Evolutionary conservation across 2,113 vertebrate genomes (phyloP), one percentile per base, ranked within the genome.

Genomic region (Lonchura striata): DNA sequence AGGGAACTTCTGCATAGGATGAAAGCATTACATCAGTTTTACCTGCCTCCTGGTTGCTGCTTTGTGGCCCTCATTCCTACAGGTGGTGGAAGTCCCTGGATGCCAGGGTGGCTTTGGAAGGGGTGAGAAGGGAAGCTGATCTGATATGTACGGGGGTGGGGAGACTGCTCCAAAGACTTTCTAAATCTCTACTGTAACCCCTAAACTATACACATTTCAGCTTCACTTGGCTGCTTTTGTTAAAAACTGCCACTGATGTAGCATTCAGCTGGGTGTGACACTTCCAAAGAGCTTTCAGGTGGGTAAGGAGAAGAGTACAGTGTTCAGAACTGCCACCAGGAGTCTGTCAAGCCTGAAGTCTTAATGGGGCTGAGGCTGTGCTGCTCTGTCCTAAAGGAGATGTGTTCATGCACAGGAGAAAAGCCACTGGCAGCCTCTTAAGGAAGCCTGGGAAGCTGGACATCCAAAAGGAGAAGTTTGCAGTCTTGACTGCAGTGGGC

Each of bases 71-170:
- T 11, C 47, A 66, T 33, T 18, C 35, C 70, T 68, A 4, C 1
- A 20, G 22, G 20, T 39, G 35, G 15, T 44, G 28, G 44, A 52
- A 72, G 11, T 28, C 17, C 42, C 7, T 2, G 9, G n/a, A n/a
- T 47, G 19, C 24, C 21, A 15, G 35, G 16, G 37, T 60, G 49
- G 16, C 56, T 91, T 87, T 13, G 7, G 57, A 44, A 80, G 16
- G 18, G 13, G 17, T 70, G 46, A 42, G 47, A n/a, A 50, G 37
- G 31, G 42, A 61, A 42, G 76, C n/a, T 61, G 24, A 65, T 85
- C 30, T 61, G 42, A 44, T 0, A 0, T 4, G 15, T 21, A 10
- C 2, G 1, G 21, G 25, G 5, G n/a, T 50, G n/a, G 35, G 19
- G 13, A 44, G 27, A 9, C 30, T 33, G 13, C 71, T 63, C 15